Evolutionary conservation across 2,888 invertebrate species (phyloP).

Genomic region (Dioctria linearis): DNA sequence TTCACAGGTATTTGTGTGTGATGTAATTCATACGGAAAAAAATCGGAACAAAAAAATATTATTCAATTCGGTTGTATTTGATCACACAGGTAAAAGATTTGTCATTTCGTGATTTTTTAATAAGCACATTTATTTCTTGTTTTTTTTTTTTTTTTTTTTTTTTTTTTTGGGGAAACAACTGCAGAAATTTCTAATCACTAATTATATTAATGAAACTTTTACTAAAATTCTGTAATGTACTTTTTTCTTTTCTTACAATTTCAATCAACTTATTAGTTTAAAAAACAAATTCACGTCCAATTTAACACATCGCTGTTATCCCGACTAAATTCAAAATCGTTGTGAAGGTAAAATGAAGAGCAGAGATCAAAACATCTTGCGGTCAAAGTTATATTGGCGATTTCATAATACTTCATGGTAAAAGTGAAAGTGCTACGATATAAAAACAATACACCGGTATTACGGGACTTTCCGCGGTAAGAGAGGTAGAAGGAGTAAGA

Average conservation of each 20-base stretch:
- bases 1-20: not conserved
- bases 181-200: not conserved
- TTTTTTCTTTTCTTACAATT: not conserved
- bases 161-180: not conserved
- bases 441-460: conserved; percentile 54
- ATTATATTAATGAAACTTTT: conserved; percentile 8
- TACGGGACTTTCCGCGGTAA: conserved; percentile 40
- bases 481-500: not conserved
- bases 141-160: not conserved
- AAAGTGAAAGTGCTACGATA: conserved; percentile 56
- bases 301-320: not conserved
- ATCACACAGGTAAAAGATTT: not conserved
- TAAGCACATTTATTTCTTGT: too few relatives aligned
- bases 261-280: too few relatives aligned
- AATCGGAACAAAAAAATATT: not conserved
- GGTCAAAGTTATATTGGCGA: conserved; percentile 53
- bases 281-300: not conserved
- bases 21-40: not conserved
- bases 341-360: conserved; percentile 22
- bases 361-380: not conserved
- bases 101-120: too few relatives aligned
- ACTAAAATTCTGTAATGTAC: not conserved
- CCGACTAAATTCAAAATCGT: conserved; percentile 1
- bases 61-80: not conserved
- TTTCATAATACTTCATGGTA: conserved; percentile 56